Evolutionary conservation across 2,113 vertebrate genomes (phyloP), one percentile per base, ranked within the genome.

Genomic region (Erpornis zantholeuca): DNA sequence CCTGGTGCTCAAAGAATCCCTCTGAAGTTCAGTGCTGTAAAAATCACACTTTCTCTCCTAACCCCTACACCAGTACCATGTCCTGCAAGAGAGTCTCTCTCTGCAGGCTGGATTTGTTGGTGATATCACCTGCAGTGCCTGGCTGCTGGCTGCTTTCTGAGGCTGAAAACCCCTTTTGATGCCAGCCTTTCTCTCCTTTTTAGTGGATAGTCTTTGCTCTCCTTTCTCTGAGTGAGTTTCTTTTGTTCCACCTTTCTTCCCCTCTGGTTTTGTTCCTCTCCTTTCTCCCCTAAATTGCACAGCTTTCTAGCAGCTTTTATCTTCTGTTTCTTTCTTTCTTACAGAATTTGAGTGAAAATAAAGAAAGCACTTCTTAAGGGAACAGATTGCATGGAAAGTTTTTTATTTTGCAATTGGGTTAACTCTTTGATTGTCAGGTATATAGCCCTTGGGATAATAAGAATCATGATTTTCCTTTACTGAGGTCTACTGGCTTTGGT

Each of bases 221-320:
- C 47, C 11, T 90, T 60, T 91, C 75, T 80, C 40, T 72, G 75
- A 82, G 35, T 72, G 36, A 68, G n/a, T 57, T 91, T 78, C 76
- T 91, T 91, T 94, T 92, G 77, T 94, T 94, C 69, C 49, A 89
- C 21, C 10, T 81, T 50, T 80, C 47, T 68, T 52, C 33, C 44
- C 25, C 57, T 72, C 63, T 93, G 63, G 52, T 95, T 95, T 94
- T 80, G 63, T 87, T 82, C 75, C 31, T 75, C 29, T 93, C 52
- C 56, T 73, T 93, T 94, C 71, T 88, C 61, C 21, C 60, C 59
- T 82, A 92, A 96, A 95, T 87, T 95, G 82, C 77, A 71, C 31
- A 52, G 63, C 61, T 82, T 92, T 94, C 71, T 71, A 80, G 60
- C 31, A 82, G 68, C 90, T 93, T 92, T 95, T 80, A 94, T 96